phyloP scores from a whole-genome alignment of 2,113 vertebrate genomes.

The Seriola aureovittata region DNA sequence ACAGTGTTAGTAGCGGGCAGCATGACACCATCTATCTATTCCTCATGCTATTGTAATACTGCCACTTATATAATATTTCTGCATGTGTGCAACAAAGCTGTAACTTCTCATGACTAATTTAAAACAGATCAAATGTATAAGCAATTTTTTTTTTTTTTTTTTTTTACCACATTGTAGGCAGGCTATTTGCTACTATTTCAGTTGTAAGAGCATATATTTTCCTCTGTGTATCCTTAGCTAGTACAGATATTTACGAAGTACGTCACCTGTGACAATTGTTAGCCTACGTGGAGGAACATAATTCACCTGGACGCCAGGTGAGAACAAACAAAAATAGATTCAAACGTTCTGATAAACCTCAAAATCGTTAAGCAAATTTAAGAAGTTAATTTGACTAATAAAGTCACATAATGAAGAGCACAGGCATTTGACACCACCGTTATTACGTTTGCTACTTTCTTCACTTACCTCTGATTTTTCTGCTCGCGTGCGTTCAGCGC shows the following conservation, averaged over 20 bases:
- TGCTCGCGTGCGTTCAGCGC: background rate
- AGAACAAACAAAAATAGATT: background rate
- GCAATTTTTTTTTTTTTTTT: no score
- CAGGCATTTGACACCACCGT: background rate
- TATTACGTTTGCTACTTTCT: background rate
- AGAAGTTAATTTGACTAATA: background rate
- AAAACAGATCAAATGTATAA: background rate
- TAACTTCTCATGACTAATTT: background rate
- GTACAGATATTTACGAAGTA: background rate
- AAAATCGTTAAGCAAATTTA: no score
- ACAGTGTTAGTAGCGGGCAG: constrained; percentile 23
- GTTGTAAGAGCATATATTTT: background rate
- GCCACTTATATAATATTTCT: background rate
- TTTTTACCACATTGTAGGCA: background rate
- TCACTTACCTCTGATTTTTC: constrained; percentile 30
- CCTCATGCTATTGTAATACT: background rate
- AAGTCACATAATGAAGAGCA: background rate
- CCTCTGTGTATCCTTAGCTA: background rate
- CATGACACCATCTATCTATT: background rate
- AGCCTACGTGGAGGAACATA: background rate
- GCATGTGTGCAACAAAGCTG: background rate
- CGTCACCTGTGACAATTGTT: background rate
- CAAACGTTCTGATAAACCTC: background rate
- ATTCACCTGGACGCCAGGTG: background rate
- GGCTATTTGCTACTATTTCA: background rate